phyloP scores from a whole-genome alignment of 2,797 vertebrate species.

The Catostomus latipinnis region DNA sequence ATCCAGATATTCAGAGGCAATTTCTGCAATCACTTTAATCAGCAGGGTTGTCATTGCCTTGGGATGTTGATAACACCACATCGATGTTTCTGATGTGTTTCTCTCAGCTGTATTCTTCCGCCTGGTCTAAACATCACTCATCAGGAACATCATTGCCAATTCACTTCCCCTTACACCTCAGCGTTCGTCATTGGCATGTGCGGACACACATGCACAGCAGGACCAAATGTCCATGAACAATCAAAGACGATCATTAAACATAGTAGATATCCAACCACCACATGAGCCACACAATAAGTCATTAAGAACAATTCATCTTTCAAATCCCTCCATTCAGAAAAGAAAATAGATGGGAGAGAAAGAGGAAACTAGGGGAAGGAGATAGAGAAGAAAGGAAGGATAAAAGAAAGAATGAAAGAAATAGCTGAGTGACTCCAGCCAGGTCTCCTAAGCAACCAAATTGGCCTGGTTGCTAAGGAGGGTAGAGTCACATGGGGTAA shows the following conservation, averaged over 20 bases:
- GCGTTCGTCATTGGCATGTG: conserved; percentile 13
- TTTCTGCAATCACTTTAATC: neutral
- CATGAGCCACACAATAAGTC: neutral
- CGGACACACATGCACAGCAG: neutral
- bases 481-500: too few relatives aligned
- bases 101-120: conserved; percentile 10
- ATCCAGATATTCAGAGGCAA: neutral
- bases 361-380: neutral
- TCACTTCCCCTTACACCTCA: conserved; percentile 38
- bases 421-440: too few relatives aligned
- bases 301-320: neutral
- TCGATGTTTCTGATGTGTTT: conserved; percentile 50
- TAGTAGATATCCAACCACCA: neutral
- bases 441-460: too few relatives aligned
- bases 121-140: conserved; percentile 21
- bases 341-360: neutral
- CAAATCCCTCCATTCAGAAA: neutral
- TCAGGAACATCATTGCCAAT: conserved; percentile 22
- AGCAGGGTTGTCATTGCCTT: conserved; percentile 27
- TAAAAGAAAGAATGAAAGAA: neutral
- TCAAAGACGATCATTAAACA: neutral
- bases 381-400: neutral
- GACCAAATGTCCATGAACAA: neutral
- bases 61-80: conserved; percentile 36
- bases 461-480: too few relatives aligned